Percentiles rank a stretch among this genome's conserved stretches.
Evolutionary conservation across 2,797 vertebrate genomes (phyloP).

Genomic region (Erithacus rubecula): DNA sequence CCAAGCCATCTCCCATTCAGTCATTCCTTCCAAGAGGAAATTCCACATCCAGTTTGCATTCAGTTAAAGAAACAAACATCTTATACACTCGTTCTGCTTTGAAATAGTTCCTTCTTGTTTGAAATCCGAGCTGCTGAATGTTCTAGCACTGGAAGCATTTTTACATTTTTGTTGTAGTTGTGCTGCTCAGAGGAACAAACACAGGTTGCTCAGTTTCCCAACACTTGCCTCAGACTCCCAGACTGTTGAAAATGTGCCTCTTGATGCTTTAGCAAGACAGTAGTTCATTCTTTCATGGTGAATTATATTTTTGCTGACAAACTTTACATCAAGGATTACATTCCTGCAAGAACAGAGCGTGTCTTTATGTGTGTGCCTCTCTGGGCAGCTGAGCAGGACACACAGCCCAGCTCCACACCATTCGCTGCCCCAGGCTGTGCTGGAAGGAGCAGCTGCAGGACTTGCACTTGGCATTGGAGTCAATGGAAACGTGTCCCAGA

Average conservation of each 20-base stretch:
- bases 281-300: neutral
- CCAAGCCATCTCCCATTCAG: constrained; percentile 23
- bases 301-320: constrained; percentile 26
- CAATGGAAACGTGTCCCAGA: neutral
- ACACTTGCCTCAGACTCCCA: neutral
- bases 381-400: neutral
- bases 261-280: constrained; percentile 16
- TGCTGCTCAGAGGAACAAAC: constrained; percentile 2
- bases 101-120: constrained; percentile 15
- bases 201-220: neutral
- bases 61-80: constrained; percentile 57
- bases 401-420: neutral
- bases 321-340: neutral
- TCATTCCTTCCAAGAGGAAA: constrained; percentile 42
- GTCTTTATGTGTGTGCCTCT: neutral
- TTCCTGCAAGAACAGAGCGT: neutral
- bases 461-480: neutral
- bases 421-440: neutral
- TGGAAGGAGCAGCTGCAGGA: neutral
- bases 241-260: neutral
- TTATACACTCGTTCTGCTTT: neutral
- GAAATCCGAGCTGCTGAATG: constrained; percentile 19
- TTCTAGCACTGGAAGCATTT: neutral
- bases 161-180: neutral
- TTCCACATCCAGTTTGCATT: constrained; percentile 60